Evolutionary conservation across 2,113 vertebrate genomes (phyloP).

Genomic region (Ictidomys tridecemlineatus): DNA sequence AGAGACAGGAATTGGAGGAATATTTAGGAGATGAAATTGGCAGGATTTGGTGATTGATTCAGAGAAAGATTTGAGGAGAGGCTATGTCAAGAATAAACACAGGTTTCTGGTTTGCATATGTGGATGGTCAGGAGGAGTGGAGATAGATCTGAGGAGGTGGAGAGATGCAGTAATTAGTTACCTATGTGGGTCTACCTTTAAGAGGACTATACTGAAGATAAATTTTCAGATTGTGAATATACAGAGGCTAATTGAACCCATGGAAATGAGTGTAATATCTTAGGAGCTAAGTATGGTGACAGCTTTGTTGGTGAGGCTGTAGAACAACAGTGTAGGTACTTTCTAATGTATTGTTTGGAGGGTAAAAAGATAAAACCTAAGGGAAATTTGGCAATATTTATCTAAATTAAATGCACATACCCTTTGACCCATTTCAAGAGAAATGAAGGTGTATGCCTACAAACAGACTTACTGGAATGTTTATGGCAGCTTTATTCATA

Average conservation of each 20-base stretch:
- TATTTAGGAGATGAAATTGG: neutral
- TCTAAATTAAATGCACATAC: slow-evolving; percentile 25
- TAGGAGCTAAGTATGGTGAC: neutral
- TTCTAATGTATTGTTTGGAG: neutral
- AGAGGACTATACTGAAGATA: neutral
- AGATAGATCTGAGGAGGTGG: neutral
- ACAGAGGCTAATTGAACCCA: neutral
- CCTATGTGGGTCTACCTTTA: neutral
- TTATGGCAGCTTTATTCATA: slow-evolving; percentile 36
- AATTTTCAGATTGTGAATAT: neutral
- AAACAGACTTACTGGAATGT: neutral
- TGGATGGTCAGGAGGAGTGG: neutral
- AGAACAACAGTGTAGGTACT: neutral
- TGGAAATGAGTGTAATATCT: slow-evolving; percentile 11
- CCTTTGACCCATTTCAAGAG: neutral
- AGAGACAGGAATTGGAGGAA: neutral
- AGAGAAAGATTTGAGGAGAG: slow-evolving; percentile 30
- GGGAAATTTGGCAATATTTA: neutral
- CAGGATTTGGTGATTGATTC: neutral
- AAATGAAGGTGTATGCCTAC: neutral
- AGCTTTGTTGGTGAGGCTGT: neutral
- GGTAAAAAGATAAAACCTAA: neutral
- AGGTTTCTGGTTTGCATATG: neutral
- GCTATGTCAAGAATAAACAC: neutral
- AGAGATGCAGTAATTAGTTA: neutral